Evolutionary conservation across 2,888 invertebrate species (phyloP).

Genomic region (Theretra japonica): DNA sequence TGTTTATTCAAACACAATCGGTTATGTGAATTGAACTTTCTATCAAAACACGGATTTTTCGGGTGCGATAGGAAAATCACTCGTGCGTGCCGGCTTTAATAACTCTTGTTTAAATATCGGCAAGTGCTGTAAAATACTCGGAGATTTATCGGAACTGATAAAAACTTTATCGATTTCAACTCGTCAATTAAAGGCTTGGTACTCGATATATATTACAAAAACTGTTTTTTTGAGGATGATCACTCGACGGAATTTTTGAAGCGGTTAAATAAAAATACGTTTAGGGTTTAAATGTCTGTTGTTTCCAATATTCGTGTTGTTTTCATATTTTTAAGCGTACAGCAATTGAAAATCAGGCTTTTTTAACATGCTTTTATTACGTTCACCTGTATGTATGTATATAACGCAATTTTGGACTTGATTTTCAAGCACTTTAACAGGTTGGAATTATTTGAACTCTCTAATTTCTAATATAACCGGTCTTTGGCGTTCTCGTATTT

Average conservation of each 20-base stretch:
- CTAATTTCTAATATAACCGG: no score
- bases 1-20: slow-evolving; percentile 78
- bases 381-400: no score
- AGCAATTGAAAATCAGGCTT: no score
- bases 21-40: slow-evolving; percentile 62
- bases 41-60: slow-evolving; percentile 44
- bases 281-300: no score
- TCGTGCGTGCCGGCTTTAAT: slow-evolving; percentile 15
- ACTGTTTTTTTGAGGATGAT: background rate
- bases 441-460: no score
- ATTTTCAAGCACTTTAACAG: no score
- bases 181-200: no score
- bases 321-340: no score
- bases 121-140: slow-evolving; percentile 6
- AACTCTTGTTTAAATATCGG: slow-evolving; percentile 19
- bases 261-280: background rate
- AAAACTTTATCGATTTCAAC: background rate
- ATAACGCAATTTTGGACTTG: no score
- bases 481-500: no score
- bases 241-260: background rate
- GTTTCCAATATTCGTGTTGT: no score
- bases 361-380: no score
- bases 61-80: slow-evolving; percentile 17
- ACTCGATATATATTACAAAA: background rate
- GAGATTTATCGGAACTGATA: background rate